A percentile compares a stretch with the other conserved stretches of the same genome.
Evolutionary conservation across 2,113 vertebrate genomes (phyloP).

Genomic region (Myiagra hebetior): DNA sequence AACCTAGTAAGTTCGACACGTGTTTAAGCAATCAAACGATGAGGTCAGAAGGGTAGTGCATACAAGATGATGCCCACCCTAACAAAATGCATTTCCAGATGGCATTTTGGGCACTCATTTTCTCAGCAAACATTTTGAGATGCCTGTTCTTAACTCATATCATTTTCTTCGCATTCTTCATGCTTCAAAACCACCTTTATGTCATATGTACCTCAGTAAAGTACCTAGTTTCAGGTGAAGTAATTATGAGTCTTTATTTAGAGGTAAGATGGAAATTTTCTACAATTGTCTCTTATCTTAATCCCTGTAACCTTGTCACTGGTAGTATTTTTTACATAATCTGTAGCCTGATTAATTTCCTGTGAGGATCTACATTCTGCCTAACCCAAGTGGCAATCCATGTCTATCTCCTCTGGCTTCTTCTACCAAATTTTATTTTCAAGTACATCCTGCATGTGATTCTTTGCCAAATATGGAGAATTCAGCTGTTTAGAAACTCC

Average conservation of each 20-base stretch:
- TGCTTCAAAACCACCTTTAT: neutral
- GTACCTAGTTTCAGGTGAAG: neutral
- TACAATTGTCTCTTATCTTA: neutral
- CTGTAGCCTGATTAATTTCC: neutral
- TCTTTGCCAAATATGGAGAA: neutral
- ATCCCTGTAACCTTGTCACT: neutral
- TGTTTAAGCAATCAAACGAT: neutral
- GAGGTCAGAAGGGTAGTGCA: neutral
- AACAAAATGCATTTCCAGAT: neutral
- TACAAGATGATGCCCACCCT: rapidly evolving
- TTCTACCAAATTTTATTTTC: conserved; percentile 8
- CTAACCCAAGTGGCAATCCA: neutral
- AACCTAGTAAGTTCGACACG: rapidly evolving
- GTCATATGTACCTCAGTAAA: neutral
- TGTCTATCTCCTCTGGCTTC: neutral
- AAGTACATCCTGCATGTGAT: neutral
- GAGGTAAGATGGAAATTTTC: neutral
- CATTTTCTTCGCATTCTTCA: neutral
- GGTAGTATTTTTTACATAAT: neutral
- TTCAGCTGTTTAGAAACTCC: neutral
- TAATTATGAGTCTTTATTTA: neutral
- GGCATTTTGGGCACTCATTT: neutral
- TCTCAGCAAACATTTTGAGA: neutral
- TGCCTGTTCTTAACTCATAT: neutral
- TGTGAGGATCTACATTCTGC: neutral